phyloP scores from a whole-genome alignment of 1,140 invertebrate species.

The Drosophila rufa region DNA sequence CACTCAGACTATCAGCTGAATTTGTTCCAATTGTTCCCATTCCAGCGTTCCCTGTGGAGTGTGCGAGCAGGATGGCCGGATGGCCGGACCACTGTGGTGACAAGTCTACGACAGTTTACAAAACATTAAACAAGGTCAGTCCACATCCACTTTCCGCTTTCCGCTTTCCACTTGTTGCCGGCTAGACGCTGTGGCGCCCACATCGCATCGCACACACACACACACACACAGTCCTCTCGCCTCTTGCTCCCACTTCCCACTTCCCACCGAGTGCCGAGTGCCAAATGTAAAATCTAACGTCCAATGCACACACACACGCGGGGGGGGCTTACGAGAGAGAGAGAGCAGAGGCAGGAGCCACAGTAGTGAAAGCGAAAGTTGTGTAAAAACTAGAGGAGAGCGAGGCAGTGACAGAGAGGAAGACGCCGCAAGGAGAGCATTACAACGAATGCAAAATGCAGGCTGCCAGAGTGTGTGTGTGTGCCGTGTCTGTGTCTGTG shows the following conservation, averaged over 20 bases:
- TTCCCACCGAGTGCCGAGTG: constrained; percentile 52
- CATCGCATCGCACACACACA: constrained; percentile 31
- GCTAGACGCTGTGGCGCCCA: constrained; percentile 47
- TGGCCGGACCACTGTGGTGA: constrained; percentile 1
- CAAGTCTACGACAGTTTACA: constrained; percentile 58
- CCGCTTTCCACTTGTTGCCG: constrained; percentile 67
- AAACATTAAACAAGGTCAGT: constrained; percentile 65
- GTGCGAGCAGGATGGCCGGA: neutral
- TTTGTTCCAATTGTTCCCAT: neutral
- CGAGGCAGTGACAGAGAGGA: constrained; percentile 23
- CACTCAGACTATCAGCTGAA: constrained; percentile 8
- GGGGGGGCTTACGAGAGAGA: neutral
- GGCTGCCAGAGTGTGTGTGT: constrained; percentile 15
- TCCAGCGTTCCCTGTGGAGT: neutral
- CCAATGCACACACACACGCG: constrained; percentile 26
- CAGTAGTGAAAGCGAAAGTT: constrained; percentile 70
- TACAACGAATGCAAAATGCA: constrained; percentile 52
- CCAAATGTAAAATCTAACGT: constrained; percentile 81
- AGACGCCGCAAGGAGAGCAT: constrained; percentile 53
- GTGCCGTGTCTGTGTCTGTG: constrained; percentile 1
- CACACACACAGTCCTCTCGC: constrained; percentile 2
- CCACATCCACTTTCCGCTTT: constrained; percentile 14
- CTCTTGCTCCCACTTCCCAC: constrained; percentile 16
- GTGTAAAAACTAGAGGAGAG: constrained; percentile 74
- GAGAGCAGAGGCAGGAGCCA: neutral